A percentile compares a stretch with the other conserved stretches of the same genome.
Evolutionary conservation across 2,113 vertebrate species (phyloP).

Genomic region (Boulengeromyrus knoepffleri): DNA sequence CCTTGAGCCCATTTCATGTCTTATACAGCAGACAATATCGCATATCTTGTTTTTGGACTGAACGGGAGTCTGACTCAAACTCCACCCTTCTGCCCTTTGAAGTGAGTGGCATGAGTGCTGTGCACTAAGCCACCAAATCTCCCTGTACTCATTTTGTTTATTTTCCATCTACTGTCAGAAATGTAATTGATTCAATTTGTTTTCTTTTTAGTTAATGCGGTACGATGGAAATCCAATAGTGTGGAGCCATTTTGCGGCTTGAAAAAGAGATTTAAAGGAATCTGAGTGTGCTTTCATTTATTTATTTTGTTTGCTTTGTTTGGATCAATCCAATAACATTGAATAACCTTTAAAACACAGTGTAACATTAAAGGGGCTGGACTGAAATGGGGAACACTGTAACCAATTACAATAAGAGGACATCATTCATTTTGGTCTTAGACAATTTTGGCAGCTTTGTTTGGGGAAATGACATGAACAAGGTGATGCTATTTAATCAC

Average conservation of each 20-base stretch:
- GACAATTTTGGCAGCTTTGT: conserved; percentile 55
- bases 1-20: neutral
- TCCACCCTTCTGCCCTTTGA: neutral
- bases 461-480: conserved; percentile 34
- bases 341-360: conserved; percentile 58
- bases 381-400: conserved; percentile 53
- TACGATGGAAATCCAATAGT: neutral
- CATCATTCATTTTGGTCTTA: conserved; percentile 43
- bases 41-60: neutral
- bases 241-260: neutral
- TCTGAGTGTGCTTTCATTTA: neutral
- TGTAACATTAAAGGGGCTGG: conserved; percentile 52
- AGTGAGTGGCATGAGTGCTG: neutral
- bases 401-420: conserved; percentile 51
- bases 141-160: neutral
- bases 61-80: neutral
- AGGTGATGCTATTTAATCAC: conserved; percentile 29
- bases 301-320: conserved; percentile 16
- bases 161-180: neutral
- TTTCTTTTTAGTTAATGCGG: neutral
- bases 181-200: neutral
- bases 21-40: neutral
- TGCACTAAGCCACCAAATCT: neutral
- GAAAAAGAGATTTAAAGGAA: neutral
- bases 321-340: conserved; percentile 51